Percentiles rank a stretch among this genome's conserved stretches.
Evolutionary conservation across 2,797 vertebrate genomes (phyloP).

Genomic region (Uromys caudimaculatus): DNA sequence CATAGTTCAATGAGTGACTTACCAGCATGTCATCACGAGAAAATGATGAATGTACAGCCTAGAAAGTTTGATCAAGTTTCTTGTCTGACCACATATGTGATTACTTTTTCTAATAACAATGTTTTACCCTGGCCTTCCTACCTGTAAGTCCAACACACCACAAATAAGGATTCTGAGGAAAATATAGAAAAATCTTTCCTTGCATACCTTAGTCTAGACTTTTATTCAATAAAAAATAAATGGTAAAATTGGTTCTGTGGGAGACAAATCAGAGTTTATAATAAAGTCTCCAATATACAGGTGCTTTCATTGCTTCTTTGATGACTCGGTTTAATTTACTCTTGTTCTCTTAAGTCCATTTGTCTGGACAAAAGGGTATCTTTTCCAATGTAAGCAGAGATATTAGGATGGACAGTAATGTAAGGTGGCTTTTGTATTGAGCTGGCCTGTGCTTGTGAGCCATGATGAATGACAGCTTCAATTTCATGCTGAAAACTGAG

Average conservation of each 20-base stretch:
- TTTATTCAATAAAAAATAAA: slow-evolving; percentile 17
- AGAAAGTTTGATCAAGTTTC: not conserved
- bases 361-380: slow-evolving; percentile 75
- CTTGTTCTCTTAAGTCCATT: slow-evolving; percentile 69
- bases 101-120: not conserved
- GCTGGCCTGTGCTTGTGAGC: slow-evolving; percentile 45
- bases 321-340: slow-evolving; percentile 65
- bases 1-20: not conserved
- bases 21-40: not conserved
- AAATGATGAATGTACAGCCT: not conserved
- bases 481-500: slow-evolving; percentile 71
- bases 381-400: slow-evolving; percentile 58
- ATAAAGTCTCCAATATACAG: not conserved
- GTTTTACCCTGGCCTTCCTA: not conserved
- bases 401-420: not conserved
- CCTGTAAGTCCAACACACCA: not conserved
- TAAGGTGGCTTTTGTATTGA: slow-evolving; percentile 75
- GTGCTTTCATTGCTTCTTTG: slow-evolving; percentile 74
- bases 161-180: not conserved
- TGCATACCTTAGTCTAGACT: not conserved
- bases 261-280: not conserved
- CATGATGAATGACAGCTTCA: slow-evolving; percentile 75
- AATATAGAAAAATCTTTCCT: not conserved
- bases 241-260: not conserved
- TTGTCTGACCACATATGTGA: not conserved